Evolutionary conservation across 2,888 invertebrate genomes (phyloP).

Genomic region (Autographa gamma): DNA sequence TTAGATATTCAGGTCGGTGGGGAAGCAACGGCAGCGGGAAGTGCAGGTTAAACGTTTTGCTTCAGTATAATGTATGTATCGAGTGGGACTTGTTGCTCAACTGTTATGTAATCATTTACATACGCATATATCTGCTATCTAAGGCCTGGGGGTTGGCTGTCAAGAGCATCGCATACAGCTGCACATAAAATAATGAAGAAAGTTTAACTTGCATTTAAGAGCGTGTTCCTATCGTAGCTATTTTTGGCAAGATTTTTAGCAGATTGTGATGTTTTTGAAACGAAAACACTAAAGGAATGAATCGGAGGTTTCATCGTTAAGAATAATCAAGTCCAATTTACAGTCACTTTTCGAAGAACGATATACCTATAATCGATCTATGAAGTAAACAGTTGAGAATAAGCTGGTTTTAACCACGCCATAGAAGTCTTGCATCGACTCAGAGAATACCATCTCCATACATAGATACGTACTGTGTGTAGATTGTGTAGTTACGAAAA

Average conservation of each 20-base stretch:
- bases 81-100: background rate
- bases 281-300: no score
- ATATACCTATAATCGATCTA: no score
- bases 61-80: constrained; percentile 3
- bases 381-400: background rate
- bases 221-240: no score
- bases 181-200: no score
- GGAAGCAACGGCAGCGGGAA: background rate
- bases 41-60: background rate
- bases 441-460: background rate
- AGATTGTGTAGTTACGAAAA: constrained; percentile 7
- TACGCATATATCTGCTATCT: background rate
- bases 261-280: no score
- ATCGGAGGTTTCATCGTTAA: no score
- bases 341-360: no score
- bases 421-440: background rate
- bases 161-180: no score
- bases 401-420: background rate
- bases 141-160: background rate
- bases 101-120: background rate
- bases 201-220: no score
- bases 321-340: no score
- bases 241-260: no score
- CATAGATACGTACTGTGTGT: background rate
- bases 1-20: constrained; percentile 22